Percentiles rank a stretch among this genome's conserved stretches.
Evolutionary conservation across 2,888 invertebrate genomes (phyloP).

Genomic region (Ennomos quercinarius): DNA sequence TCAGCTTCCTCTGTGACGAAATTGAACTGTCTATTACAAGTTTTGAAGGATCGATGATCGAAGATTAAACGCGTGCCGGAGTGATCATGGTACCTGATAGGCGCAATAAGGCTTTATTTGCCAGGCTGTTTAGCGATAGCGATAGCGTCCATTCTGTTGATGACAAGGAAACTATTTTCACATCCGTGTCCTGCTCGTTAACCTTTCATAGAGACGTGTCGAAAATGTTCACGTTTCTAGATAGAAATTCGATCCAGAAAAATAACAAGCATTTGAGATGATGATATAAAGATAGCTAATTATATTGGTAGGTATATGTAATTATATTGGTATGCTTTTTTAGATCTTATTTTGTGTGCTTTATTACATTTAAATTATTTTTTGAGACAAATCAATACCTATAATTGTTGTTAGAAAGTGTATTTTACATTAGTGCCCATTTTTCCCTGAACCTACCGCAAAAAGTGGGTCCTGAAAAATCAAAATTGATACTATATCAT

Average conservation of each 20-base stretch:
- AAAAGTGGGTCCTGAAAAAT: too few species aligned
- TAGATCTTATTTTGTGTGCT: too few species aligned
- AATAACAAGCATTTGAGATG: too few species aligned
- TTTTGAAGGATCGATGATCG: conserved; percentile 29
- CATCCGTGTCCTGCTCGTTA: conserved; percentile 22
- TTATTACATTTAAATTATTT: too few species aligned
- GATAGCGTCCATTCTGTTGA: conserved; percentile 16
- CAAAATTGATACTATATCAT: too few species aligned
- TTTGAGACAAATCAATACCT: too few species aligned
- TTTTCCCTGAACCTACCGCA: too few species aligned
- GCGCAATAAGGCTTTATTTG: neutral
- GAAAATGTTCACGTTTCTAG: conserved; percentile 9
- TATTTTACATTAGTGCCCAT: too few species aligned
- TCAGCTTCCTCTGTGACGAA: conserved; percentile 47
- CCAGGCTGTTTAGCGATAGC: conserved; percentile 4
- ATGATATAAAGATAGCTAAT: too few species aligned
- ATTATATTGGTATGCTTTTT: too few species aligned
- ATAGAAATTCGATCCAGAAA: conserved; percentile 15
- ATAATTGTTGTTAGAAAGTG: too few species aligned
- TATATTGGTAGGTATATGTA: too few species aligned
- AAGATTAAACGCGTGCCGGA: conserved; percentile 14
- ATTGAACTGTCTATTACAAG: conserved; percentile 51
- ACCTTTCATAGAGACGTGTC: conserved; percentile 22
- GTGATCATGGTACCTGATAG: conserved; percentile 3
- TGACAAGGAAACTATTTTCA: conserved; percentile 22